Base-by-base conservation (phyloP, 2,888 invertebrate species). In the Drosophila anomelani region DNA sequence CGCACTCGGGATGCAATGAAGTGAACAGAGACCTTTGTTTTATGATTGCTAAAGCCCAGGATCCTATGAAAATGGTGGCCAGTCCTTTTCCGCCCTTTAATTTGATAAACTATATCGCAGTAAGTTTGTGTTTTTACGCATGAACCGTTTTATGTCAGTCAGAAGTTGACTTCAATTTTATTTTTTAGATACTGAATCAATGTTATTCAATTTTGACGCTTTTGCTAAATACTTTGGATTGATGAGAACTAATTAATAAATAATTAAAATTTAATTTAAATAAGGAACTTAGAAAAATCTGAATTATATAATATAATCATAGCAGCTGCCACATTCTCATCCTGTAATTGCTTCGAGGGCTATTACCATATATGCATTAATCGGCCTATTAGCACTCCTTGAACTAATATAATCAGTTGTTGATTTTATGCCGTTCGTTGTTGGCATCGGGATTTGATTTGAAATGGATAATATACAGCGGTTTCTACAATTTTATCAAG, bases 41-140 rank as follows among this genome's bases (percentile, higher is more conserved):
- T 0, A 46, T 69, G 1, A 58, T 69, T 1, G 0, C 0, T 1
- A 57, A 57, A 2, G 43, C 67, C 1, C 69, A 69, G 39, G 0
- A 39, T 0, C 69, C 69, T 1, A 4, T 69, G 39, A 12, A n/a
- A 12, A 46, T 69, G 56, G 17, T 13, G 15, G 69, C 67, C 7
- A 69, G 34, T 0, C 69, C 69, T 3, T 67, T 67, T 53, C 69
- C 69, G 4, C 17, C 57, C 3, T 69, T 67, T 34, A 69, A 56
- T 26, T 15, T 68, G 7, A 44, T 10, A 8, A 68, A 66, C 23
- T 68, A 54, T 23, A n/a, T 36, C 6, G 49, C 67, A n/a, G 68
- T 68, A 51, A 60, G 64, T 55, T 38, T 12, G 12, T 29, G 29
- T 29, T 29, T 29, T 7, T 29, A 8, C 29, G 7, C 29, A 29